Base-by-base conservation (phyloP, 1,140 invertebrate genomes). In the Neoseiulus cucumeris region DNA sequence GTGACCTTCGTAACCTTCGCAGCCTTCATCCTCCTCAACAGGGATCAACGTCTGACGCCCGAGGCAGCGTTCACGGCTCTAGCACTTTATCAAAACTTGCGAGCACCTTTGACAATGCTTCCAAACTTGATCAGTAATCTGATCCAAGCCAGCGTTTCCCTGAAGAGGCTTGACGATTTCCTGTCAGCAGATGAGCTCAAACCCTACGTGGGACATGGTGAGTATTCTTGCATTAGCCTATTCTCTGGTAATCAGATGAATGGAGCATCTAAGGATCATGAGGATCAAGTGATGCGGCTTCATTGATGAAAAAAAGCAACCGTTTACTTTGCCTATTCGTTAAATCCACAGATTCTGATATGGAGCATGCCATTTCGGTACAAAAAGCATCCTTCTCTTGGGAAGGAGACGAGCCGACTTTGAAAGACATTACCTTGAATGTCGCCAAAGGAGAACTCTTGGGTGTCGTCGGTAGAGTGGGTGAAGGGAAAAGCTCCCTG, bases 21-120 rank as follows among this genome's bases (percentile, higher is more conserved):
- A 7, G 45, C 45, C 18, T 47, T 22, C 45, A 14, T 47, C 28
- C 14, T 30, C 33, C 17, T 64, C 4, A 64, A 22, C 18, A 33
- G 25, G 29, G 64, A 64, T 20, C 28, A 64, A 29, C 18, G 18
- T 65, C 71, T 82, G 33, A 78, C 79, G 72, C 76, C 82, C 17
- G 73, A 81, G 71, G 80, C 78, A 68, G 80, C 80, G n/a, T 82
- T 84, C 75, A 81, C 84, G 12, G 79, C 81, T 25, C 70, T 83
- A 28, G 74, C 80, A 14, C 71, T 83, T 6, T 82, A 82, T 71
- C 81, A 83, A 71, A 77, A 82, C 71, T 83, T 98, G 70, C 83
- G 91, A 74, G 93, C 95, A 77, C 92, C 93, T 71, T 79, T 83
- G 64, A 73, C 74, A 14, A 65, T n/a, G 18, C 33, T 64, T 4